Percentiles rank a stretch among this genome's conserved stretches.
Evolutionary conservation across 2,797 vertebrate genomes (phyloP).

Genomic region (Etheostoma nigrum): DNA sequence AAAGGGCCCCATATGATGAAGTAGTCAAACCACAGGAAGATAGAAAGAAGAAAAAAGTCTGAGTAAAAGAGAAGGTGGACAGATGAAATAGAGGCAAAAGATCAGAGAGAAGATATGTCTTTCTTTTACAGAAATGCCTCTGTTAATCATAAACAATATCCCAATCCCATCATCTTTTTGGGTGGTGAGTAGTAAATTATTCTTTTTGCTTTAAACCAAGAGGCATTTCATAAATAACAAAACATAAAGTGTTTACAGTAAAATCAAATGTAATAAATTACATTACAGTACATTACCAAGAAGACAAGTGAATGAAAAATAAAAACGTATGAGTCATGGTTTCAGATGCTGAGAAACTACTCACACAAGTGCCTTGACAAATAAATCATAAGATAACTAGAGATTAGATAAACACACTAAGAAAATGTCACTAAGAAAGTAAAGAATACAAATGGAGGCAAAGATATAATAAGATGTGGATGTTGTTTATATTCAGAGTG

Average conservation of each 20-base stretch:
- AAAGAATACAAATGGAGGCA: neutral
- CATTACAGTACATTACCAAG: neutral
- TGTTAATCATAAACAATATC: constrained; percentile 4
- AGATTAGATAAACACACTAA: constrained; percentile 5
- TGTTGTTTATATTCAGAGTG: neutral
- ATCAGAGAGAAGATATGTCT: constrained; percentile 14
- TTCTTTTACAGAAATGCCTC: constrained; percentile 23
- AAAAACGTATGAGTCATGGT: neutral
- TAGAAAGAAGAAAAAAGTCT: constrained; percentile 48
- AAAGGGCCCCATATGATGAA: constrained; percentile 70
- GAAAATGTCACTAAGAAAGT: neutral
- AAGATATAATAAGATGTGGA: neutral
- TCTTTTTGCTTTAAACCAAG: neutral
- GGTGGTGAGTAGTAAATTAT: neutral
- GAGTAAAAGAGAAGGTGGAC: constrained; percentile 18
- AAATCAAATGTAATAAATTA: neutral
- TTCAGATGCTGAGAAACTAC: neutral
- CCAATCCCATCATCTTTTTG: neutral
- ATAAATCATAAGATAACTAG: constrained; percentile 4
- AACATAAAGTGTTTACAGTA: neutral
- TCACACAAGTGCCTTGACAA: neutral
- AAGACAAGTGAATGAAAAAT: neutral
- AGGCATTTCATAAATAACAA: neutral
- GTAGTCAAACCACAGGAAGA: constrained; percentile 70
- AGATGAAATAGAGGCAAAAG: constrained; percentile 39